Conservation (phyloP, 2,113 vertebrate genomes). For the Hydrolagus affinis region DNA sequence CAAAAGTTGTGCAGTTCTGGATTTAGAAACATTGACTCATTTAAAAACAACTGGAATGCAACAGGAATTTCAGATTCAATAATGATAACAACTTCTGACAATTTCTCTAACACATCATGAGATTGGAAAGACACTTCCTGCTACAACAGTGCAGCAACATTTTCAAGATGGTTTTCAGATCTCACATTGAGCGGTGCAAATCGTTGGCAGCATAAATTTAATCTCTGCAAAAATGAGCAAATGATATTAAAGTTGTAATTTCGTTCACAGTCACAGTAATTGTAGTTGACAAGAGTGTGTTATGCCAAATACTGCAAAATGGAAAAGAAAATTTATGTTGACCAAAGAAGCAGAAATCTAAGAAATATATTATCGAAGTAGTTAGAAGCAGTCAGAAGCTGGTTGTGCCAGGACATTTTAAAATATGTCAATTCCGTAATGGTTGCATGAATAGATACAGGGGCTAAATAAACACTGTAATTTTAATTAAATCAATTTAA, state of each 20-base stretch:
- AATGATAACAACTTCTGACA: not conserved
- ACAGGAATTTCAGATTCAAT: not conserved
- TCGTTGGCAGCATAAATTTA: not conserved
- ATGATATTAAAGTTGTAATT: not conserved
- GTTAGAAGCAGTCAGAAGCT: not conserved
- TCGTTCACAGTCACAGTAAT: not conserved
- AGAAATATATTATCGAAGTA: not conserved
- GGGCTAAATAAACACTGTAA: not conserved
- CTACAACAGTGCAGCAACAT: not conserved
- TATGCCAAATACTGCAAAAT: not conserved
- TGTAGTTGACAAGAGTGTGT: not conserved
- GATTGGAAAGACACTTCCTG: not conserved
- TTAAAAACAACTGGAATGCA: not conserved
- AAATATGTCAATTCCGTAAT: not conserved
- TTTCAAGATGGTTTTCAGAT: not conserved
- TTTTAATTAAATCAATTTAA: not conserved
- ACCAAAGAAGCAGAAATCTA: not conserved
- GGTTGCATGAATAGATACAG: not conserved
- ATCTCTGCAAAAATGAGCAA: not conserved
- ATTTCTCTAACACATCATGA: not conserved
- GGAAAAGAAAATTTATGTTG: not conserved
- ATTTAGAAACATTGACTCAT: not conserved
- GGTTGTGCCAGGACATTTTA: not conserved
- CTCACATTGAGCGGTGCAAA: not conserved
- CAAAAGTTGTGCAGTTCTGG: not conserved